Evolutionary conservation across 1,140 invertebrate genomes (phyloP).

Genomic region (Rhagoletis zephyria): DNA sequence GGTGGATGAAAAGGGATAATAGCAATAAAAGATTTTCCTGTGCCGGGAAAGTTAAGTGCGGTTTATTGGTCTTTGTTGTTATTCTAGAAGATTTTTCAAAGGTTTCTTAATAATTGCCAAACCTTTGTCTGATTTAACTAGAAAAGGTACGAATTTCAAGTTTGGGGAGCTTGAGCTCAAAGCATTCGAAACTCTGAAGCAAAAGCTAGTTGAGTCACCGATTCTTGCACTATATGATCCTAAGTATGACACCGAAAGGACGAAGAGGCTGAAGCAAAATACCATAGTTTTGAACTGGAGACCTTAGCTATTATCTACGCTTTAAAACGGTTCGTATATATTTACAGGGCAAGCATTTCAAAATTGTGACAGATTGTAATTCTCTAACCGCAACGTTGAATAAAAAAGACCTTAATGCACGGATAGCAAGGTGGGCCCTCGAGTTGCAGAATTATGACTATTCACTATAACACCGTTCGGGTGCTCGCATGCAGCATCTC

Average conservation of each 20-base stretch:
- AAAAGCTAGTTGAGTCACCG: constrained; percentile 59
- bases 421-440: constrained; percentile 69
- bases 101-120: constrained; percentile 62
- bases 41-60: constrained; percentile 58
- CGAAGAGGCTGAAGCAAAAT: constrained; percentile 73
- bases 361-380: constrained; percentile 72
- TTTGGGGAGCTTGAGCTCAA: constrained; percentile 59
- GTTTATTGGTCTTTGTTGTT: constrained; percentile 40
- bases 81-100: constrained; percentile 56
- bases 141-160: constrained; percentile 61
- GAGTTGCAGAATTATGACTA: constrained; percentile 7
- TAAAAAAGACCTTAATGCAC: constrained; percentile 69
- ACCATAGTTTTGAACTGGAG: constrained; percentile 74
- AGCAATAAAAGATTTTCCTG: constrained; percentile 59
- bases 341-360: constrained; percentile 74
- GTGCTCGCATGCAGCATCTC: constrained; percentile 68
- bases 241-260: constrained; percentile 58
- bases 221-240: constrained; percentile 63
- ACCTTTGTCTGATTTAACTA: constrained; percentile 63
- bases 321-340: constrained; percentile 75
- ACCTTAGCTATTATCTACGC: constrained; percentile 74
- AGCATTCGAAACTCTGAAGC: constrained; percentile 61
- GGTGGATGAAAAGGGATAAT: constrained; percentile 60
- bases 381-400: constrained; percentile 64
- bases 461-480: constrained; percentile 56